Conservation (phyloP, 2,888 invertebrate species). For the Parnassius orleans region DNA sequence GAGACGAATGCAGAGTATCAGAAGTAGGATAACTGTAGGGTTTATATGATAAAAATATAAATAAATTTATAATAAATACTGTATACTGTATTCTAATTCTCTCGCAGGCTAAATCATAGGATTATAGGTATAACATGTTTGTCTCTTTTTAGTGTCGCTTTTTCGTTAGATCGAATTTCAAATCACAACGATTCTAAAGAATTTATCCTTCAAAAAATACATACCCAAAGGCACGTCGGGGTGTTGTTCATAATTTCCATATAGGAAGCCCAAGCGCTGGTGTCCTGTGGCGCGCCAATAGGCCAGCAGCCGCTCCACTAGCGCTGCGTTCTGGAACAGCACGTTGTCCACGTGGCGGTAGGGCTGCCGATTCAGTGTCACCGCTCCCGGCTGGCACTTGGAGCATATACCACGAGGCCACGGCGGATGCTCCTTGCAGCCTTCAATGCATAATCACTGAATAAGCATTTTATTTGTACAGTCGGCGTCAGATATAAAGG, state of each 20-base stretch:
- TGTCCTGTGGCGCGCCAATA: conserved; percentile 97
- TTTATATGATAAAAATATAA: too few species aligned
- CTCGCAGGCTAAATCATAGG: too few species aligned
- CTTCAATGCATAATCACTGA: conserved; percentile 37
- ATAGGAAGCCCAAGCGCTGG: conserved; percentile 96
- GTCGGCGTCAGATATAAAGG: too few species aligned
- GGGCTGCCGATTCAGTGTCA: conserved; percentile 95
- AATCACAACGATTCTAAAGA: too few species aligned
- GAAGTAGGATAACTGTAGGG: too few species aligned
- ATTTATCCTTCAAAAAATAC: not conserved
- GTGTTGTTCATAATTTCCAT: conserved; percentile 95
- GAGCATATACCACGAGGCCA: conserved; percentile 99
- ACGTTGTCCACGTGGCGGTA: conserved; percentile 98
- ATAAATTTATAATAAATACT: too few species aligned
- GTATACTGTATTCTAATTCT: too few species aligned
- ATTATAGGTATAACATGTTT: too few species aligned
- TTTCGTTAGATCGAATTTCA: too few species aligned
- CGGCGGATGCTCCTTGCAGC: conserved; percentile 97
- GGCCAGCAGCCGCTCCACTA: conserved; percentile 97
- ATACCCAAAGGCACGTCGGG: conserved; percentile 93
- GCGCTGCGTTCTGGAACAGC: conserved; percentile 95
- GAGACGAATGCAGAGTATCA: too few species aligned
- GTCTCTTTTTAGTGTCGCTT: too few species aligned
- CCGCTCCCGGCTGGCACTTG: conserved; percentile 98
- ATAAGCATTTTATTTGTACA: not conserved